Evolutionary conservation across 2,113 vertebrate species (phyloP).

Genomic region (Triplophysa tibetana): DNA sequence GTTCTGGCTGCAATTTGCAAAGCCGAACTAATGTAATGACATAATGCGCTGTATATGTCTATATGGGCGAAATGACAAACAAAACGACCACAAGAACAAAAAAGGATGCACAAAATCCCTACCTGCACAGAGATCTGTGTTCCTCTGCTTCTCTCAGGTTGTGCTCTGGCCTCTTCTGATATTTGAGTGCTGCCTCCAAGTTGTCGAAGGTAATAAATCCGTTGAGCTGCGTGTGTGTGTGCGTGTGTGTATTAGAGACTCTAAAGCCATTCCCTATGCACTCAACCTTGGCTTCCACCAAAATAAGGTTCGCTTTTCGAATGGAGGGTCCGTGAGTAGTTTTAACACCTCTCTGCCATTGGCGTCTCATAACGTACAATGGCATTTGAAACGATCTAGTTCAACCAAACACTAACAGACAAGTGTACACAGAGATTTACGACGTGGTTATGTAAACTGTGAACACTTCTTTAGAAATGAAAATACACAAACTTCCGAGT

Average conservation of each 20-base stretch:
- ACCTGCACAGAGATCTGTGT: conserved; percentile 69
- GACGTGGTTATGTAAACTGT: background rate
- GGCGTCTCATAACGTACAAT: conserved; percentile 33
- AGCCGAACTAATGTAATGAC: too few relatives aligned
- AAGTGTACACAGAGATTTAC: conserved; percentile 4
- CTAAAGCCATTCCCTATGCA: conserved; percentile 44
- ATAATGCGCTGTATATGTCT: too few relatives aligned
- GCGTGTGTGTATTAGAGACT: conserved; percentile 55
- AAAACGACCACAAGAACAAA: conserved; percentile 33
- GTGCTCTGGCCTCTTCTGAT: conserved; percentile 62
- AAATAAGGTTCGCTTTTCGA: conserved; percentile 65
- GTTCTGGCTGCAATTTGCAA: too few relatives aligned
- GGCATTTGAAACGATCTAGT: conserved; percentile 19
- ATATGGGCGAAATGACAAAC: too few relatives aligned
- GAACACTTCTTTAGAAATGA: background rate
- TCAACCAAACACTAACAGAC: background rate
- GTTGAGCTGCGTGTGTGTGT: conserved; percentile 54
- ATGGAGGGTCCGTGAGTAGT: conserved; percentile 20
- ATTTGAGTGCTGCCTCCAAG: conserved; percentile 60
- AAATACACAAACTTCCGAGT: too few relatives aligned
- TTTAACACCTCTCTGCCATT: conserved; percentile 38
- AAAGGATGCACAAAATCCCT: conserved; percentile 58
- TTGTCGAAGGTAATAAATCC: conserved; percentile 74
- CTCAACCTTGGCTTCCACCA: conserved; percentile 60
- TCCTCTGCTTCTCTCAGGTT: conserved; percentile 63